Evolutionary conservation across 2,888 invertebrate genomes (phyloP).

Genomic region (Tipula confusa): DNA sequence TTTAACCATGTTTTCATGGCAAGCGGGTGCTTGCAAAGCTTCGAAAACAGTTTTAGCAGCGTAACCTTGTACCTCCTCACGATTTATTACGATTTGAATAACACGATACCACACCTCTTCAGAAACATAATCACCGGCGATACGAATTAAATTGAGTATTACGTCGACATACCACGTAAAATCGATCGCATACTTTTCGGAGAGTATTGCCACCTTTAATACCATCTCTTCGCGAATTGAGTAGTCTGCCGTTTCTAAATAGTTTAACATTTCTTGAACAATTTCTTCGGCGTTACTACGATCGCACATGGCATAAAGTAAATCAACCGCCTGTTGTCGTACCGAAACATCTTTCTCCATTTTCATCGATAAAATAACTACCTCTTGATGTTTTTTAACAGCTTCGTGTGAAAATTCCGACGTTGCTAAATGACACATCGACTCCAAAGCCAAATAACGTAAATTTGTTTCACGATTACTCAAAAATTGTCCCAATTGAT

Average conservation of each 20-base stretch:
- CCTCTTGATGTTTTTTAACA: conserved; percentile 99
- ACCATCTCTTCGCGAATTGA: conserved; percentile 99
- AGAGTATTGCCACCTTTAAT: conserved; percentile 96
- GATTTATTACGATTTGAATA: conserved; percentile 98
- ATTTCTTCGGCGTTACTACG: conserved; percentile 98
- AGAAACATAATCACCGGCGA: conserved; percentile 99
- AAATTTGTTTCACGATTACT: conserved; percentile 97
- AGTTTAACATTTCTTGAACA: conserved; percentile 98
- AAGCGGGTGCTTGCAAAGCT: conserved; percentile 97
- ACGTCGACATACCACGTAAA: conserved; percentile 98
- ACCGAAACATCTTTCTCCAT: conserved; percentile 99
- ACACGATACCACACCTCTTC: conserved; percentile 99
- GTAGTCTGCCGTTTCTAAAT: conserved; percentile 98
- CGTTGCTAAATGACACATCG: conserved; percentile 98
- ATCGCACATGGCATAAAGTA: conserved; percentile 99
- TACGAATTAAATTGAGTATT: conserved; percentile 95
- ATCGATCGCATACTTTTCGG: conserved; percentile 99
- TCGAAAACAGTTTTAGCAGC: conserved; percentile 99
- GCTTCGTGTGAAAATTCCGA: conserved; percentile 99
- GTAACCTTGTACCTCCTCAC: conserved; percentile 99
- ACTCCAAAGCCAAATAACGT: conserved; percentile 95
- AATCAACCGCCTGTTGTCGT: conserved; percentile 94
- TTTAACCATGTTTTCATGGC: conserved; percentile 99
- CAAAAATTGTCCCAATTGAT: conserved; percentile 97
- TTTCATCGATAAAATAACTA: conserved; percentile 97